Conservation (phyloP, 2,113 vertebrate genomes). For the Conger conger region DNA sequence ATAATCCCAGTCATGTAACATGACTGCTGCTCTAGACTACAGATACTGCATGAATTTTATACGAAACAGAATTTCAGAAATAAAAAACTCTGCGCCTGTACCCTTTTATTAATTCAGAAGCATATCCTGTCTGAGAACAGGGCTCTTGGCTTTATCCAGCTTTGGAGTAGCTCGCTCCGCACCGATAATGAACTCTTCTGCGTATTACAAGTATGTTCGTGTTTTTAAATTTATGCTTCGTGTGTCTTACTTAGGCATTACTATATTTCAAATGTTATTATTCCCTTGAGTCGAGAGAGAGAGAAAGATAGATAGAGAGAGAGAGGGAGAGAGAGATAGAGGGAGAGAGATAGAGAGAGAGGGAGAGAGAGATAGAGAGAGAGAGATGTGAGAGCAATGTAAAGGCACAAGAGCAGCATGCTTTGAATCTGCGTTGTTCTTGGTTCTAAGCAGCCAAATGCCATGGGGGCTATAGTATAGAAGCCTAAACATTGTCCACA, state of each 20-base stretch:
- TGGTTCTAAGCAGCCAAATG: neutral
- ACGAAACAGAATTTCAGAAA: neutral
- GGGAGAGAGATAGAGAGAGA: neutral
- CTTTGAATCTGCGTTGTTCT: neutral
- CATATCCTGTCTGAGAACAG: neutral
- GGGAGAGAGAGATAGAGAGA: neutral
- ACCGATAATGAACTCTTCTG: neutral
- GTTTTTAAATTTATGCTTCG: too few species aligned
- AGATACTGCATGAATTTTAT: neutral
- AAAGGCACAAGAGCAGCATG: too few species aligned
- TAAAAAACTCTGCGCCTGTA: neutral
- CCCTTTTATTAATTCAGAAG: neutral
- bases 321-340: neutral
- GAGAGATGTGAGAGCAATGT: neutral
- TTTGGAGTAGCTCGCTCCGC: neutral
- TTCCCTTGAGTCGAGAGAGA: neutral
- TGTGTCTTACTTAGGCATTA: neutral
- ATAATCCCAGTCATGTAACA: neutral
- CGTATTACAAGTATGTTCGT: neutral
- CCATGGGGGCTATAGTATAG: neutral
- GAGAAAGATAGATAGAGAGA: neutral
- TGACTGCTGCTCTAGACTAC: neutral
- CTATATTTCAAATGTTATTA: neutral
- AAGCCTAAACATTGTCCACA: neutral
- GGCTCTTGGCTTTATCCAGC: neutral